Conservation (phyloP, 1,140 invertebrate genomes). For the Holotrichia oblita region DNA sequence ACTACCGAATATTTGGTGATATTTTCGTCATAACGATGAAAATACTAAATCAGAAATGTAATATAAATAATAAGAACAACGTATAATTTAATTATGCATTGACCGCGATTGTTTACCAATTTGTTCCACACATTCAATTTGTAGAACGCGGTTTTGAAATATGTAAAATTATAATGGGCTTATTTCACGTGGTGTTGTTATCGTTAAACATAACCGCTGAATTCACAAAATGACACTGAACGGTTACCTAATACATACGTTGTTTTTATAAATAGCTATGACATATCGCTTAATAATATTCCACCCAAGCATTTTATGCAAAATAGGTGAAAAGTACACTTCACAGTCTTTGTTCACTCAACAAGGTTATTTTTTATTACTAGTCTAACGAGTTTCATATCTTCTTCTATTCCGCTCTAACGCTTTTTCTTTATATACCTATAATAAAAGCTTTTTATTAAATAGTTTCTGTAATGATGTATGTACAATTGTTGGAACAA, state of each 20-base stretch:
- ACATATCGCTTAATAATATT: slow-evolving; percentile 8
- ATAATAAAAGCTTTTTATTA: no score
- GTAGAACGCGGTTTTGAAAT: neutral
- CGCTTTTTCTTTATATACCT: neutral
- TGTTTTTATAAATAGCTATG: slow-evolving; percentile 1
- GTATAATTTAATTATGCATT: no score
- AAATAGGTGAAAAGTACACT: neutral
- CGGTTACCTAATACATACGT: neutral
- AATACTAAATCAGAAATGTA: no score
- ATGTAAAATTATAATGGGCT: neutral
- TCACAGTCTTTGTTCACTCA: neutral
- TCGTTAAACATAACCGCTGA: neutral
- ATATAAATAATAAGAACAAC: no score
- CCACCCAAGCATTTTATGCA: slow-evolving; percentile 10
- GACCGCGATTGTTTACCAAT: no score
- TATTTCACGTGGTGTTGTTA: neutral
- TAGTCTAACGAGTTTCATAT: neutral
- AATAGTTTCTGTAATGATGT: neutral
- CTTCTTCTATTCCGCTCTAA: neutral
- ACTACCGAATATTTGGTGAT: no score
- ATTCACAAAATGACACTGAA: neutral
- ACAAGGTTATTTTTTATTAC: slow-evolving; percentile 3
- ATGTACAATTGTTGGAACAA: neutral
- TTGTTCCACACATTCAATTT: no score
- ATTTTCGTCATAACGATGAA: no score